Evolutionary conservation across 1,140 invertebrate species (phyloP), one percentile per base, ranked within the genome.

Genomic region (Dendroctonus ponderosae): DNA sequence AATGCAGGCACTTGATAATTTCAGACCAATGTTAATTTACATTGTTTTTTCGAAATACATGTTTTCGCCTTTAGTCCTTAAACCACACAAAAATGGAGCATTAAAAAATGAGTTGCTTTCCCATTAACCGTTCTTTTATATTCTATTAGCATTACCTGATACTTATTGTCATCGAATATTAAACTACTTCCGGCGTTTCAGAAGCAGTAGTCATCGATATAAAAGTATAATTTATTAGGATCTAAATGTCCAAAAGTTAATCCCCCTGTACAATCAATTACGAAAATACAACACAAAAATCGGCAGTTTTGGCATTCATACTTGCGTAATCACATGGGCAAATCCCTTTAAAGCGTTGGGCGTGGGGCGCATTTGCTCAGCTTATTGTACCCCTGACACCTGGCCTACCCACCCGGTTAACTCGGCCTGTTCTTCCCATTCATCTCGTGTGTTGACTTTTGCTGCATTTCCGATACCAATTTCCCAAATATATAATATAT

Each of bases 361-460:
- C 61, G 61, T 63, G 61, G 61, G 61, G 61, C 61, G 49, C 52
- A 11, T 63, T 54, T 37, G 38, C 39, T 50, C 50, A 40, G 61
- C 61, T 54, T 46, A 52, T 63, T 63, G 61, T 63, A 15, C 6
- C 50, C 41, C 39, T 42, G 61, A 63, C 61, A 63, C 61, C 61
- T 63, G 61, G 61, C 61, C 61, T 63, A 63, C 61, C 61, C 61
- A 63, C 61, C 50, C 50, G 52, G 61, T 63, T 63, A 63, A 63
- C 61, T 60, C 46, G 44, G 58, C 12, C 48, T 60, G 58, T 60
- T 60, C 58, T 60, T 60, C 58, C 52, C 51, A 63, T 63, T 63
- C 50, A 63, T 54, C 51, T 38, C 15, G 61, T 56, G 61, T 63
- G 49, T 63, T 63, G 61, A 63, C 61, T 63, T 63, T 56, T 63